These are phyloP conservation scores for Propithecus coquereli DNA, from an alignment of 2,113 vertebrate genomes.

Conservation along the genomic window DNA sequence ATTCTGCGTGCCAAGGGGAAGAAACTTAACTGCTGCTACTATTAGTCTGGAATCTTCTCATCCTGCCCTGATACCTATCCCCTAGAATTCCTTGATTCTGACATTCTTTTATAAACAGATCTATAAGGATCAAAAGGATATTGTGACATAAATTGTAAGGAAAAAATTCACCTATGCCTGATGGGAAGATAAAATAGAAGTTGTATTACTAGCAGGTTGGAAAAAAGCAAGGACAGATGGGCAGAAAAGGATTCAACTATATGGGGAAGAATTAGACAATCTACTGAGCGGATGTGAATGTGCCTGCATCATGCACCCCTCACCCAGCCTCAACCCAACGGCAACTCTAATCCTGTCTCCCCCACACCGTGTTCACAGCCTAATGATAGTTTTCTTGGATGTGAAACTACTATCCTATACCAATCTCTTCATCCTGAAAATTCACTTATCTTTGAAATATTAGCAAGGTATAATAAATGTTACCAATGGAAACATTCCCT, in stretches of 20 bases:
- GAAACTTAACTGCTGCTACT: background rate
- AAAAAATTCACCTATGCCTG: background rate
- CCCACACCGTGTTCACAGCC: background rate
- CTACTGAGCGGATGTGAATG: no score
- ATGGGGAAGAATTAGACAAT: background rate
- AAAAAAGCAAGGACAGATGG: background rate
- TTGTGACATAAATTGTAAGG: background rate
- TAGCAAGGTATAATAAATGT: background rate
- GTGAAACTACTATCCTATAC: background rate
- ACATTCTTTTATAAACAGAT: background rate
- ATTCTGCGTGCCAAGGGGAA: background rate
- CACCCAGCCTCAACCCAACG: background rate
- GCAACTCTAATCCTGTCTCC: background rate
- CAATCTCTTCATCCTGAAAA: conserved; percentile 10
- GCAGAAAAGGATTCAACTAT: background rate
- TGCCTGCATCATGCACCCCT: background rate
- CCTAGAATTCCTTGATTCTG: background rate
- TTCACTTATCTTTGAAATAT: background rate
- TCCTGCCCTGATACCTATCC: background rate
- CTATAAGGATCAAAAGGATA: background rate
- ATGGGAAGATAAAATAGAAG: background rate
- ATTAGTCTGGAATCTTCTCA: background rate
- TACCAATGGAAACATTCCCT: background rate
- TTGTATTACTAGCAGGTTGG: background rate
- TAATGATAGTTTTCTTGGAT: background rate